These are phyloP conservation scores for Formica selysi DNA, from an alignment of 1,140 invertebrate species.

Conservation along the genomic window DNA sequence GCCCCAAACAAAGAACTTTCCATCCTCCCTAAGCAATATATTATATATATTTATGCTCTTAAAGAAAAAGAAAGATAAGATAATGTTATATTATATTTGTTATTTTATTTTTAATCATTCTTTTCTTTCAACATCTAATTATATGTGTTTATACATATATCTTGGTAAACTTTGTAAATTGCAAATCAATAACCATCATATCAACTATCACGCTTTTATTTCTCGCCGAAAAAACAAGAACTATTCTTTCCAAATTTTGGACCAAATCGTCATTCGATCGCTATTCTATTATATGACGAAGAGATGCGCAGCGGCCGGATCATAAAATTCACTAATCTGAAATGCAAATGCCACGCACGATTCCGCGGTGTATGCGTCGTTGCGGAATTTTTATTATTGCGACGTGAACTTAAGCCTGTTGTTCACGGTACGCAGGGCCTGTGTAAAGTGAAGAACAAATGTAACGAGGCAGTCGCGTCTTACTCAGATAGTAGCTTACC, in stretches of 20 bases:
- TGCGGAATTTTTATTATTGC: slow-evolving; percentile 69
- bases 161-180: not conserved
- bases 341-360: slow-evolving; percentile 65
- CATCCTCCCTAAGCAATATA: not conserved
- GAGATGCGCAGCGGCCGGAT: not conserved
- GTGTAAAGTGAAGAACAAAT: slow-evolving; percentile 76
- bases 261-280: slow-evolving; percentile 7
- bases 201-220: not conserved
- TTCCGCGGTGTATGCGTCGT: slow-evolving; percentile 29
- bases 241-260: not conserved
- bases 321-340: slow-evolving; percentile 60
- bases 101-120: not conserved
- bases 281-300: slow-evolving; percentile 23
- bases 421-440: slow-evolving; percentile 65
- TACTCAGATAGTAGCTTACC: slow-evolving; percentile 75
- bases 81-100: not conserved
- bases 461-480: slow-evolving; percentile 72
- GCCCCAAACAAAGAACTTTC: not conserved
- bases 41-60: not conserved
- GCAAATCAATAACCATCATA: not conserved
- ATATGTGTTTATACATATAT: not conserved
- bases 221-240: too few species aligned
- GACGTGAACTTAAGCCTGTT: slow-evolving; percentile 63
- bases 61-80: too few species aligned
- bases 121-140: not conserved